phyloP scores from a whole-genome alignment of 2,888 invertebrate species.

The Meghimatium bilineatum region DNA sequence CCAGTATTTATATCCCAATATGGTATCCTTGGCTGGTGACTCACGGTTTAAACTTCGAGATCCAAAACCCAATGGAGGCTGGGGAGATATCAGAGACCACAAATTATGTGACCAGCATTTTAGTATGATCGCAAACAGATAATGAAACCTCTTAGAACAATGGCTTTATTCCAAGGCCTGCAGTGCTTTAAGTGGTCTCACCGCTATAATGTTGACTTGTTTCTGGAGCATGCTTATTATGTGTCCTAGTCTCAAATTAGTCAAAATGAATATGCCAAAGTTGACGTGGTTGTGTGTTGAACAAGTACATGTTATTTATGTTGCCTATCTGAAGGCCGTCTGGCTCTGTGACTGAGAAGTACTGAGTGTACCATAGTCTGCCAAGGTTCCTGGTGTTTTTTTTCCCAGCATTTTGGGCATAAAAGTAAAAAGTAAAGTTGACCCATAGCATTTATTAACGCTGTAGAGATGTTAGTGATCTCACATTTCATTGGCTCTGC shows the following conservation, averaged over 20 bases:
- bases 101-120: conserved; percentile 82
- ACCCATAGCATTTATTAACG: too few species aligned
- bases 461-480: too few species aligned
- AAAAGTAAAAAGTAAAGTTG: too few species aligned
- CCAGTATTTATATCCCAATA: conserved; percentile 78
- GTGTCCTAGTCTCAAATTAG: background rate
- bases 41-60: conserved; percentile 77
- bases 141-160: conserved; percentile 7
- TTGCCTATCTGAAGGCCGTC: too few species aligned
- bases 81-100: conserved; percentile 95
- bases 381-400: too few species aligned
- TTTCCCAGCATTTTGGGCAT: too few species aligned
- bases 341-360: too few species aligned
- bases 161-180: background rate
- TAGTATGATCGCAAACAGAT: conserved; percentile 28
- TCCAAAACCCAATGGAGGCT: conserved; percentile 89
- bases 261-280: background rate
- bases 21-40: conserved; percentile 80
- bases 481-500: too few species aligned
- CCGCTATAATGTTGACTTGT: background rate
- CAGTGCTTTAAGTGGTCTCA: background rate
- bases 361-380: too few species aligned
- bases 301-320: background rate
- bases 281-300: background rate
- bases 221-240: background rate